Conservation (phyloP, 2,113 vertebrate species). For the Oreochromis aureus region DNA sequence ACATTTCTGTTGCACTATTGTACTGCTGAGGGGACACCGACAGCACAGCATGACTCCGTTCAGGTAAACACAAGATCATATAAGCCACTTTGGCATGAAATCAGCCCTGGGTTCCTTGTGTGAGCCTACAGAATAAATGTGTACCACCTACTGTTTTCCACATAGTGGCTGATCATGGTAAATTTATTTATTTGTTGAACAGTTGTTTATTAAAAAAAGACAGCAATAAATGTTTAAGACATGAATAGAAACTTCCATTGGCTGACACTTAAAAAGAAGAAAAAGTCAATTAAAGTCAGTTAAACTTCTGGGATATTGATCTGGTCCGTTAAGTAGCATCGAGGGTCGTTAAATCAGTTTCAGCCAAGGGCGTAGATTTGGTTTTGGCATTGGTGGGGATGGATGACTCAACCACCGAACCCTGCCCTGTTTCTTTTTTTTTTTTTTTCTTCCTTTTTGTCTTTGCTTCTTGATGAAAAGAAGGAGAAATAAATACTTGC, state of each 20-base stretch:
- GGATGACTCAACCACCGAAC: too few species aligned
- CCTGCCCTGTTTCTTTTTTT: too few species aligned
- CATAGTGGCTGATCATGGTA: background rate
- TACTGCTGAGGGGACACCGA: background rate
- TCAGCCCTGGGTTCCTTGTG: background rate
- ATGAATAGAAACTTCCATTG: accelerated
- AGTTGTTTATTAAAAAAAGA: background rate
- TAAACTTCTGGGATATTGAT: background rate
- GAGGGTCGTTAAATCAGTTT: background rate
- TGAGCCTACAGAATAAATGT: background rate
- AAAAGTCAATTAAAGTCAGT: background rate
- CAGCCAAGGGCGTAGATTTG: too few species aligned
- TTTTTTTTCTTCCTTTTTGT: too few species aligned
- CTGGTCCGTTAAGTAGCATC: accelerated
- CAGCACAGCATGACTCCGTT: background rate
- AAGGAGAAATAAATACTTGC: too few species aligned
- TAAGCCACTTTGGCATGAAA: background rate
- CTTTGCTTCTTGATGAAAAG: too few species aligned
- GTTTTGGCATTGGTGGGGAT: too few species aligned
- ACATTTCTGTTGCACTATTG: background rate
- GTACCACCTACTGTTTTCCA: background rate
- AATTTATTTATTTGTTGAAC: accelerated
- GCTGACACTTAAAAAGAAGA: background rate
- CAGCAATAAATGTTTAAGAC: background rate
- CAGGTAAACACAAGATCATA: background rate